Evolutionary conservation across 1,140 invertebrate species (phyloP).

Genomic region (Venturia canescens): DNA sequence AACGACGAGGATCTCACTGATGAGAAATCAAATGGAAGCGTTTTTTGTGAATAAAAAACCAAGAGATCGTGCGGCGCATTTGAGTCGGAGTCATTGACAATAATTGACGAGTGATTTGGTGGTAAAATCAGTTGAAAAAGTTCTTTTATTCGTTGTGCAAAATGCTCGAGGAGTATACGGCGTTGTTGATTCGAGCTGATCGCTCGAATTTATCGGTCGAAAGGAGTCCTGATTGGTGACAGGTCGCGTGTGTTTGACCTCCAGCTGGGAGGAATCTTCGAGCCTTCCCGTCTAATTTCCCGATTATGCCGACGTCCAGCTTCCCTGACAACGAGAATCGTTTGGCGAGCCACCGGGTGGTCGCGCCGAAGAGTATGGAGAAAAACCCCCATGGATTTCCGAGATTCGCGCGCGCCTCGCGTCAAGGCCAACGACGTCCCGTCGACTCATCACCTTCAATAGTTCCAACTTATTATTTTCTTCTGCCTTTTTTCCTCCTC

Average conservation of each 20-base stretch:
- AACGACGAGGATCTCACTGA: too few species aligned
- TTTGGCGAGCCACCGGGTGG: conserved; percentile 26
- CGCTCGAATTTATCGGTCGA: conserved; percentile 52
- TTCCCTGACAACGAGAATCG: conserved; percentile 10
- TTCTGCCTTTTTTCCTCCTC: conserved; percentile 8
- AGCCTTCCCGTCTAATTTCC: conserved; percentile 26
- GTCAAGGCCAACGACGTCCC: conserved; percentile 30
- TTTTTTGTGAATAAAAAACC: neutral
- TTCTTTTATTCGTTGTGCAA: neutral
- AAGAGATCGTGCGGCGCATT: neutral
- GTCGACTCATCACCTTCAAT: conserved; percentile 15
- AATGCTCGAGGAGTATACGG: neutral
- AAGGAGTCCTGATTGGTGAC: conserved; percentile 38
- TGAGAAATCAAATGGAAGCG: too few species aligned
- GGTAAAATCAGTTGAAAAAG: neutral
- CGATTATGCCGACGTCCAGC: neutral
- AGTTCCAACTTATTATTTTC: neutral
- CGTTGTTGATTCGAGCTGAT: conserved; percentile 29
- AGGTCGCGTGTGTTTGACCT: conserved; percentile 18
- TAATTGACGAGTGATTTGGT: neutral
- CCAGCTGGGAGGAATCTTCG: conserved; percentile 20
- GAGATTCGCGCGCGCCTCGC: neutral
- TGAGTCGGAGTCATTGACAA: neutral
- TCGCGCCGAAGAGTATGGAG: conserved; percentile 45
- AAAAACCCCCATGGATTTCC: conserved; percentile 6